phyloP scores from a whole-genome alignment of 2,888 invertebrate genomes.

The Megalurothrips usitatus region DNA sequence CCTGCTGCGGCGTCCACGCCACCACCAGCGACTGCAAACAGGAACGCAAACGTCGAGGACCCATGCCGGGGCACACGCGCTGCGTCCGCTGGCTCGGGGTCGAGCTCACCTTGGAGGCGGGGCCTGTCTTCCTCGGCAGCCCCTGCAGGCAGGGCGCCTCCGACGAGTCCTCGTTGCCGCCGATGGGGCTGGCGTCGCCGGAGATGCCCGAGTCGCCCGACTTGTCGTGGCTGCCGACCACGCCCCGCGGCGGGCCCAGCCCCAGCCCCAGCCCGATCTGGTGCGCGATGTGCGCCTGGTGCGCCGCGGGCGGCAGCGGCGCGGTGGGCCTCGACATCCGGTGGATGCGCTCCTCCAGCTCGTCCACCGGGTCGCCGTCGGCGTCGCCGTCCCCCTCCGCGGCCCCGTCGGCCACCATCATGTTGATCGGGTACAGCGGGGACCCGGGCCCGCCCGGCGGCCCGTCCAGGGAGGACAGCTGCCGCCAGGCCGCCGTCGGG shows the following conservation, averaged over 20 bases:
- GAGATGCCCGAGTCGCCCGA: constrained; percentile 82
- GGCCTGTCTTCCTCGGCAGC: neutral
- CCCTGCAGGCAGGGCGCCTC: constrained; percentile 20
- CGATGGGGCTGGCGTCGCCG: constrained; percentile 63
- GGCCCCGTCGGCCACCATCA: constrained; percentile 42
- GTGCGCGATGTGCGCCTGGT: neutral
- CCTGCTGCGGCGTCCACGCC: constrained; percentile 82
- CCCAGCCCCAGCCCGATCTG: constrained; percentile 32
- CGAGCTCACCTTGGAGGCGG: neutral
- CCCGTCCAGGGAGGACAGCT: constrained; percentile 59
- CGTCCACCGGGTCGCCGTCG: constrained; percentile 44
- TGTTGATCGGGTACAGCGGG: constrained; percentile 39
- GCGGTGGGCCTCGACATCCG: constrained; percentile 32
- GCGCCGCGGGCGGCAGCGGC: constrained; percentile 34
- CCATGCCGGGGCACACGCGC: constrained; percentile 27
- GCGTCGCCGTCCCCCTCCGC: constrained; percentile 15
- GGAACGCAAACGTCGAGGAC: neutral
- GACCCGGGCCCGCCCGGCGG: neutral
- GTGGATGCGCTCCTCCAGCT: constrained; percentile 52
- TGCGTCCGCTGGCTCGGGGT: too few species aligned
- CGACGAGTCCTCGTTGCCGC: constrained; percentile 43
- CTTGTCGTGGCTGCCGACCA: constrained; percentile 54
- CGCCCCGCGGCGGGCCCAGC: constrained; percentile 30
- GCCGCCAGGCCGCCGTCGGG: constrained; percentile 77
- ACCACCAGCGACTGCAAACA: constrained; percentile 34